These are phyloP conservation scores for Tenrec ecaudatus DNA, from an alignment of 2,113 vertebrate genomes.

Conservation along the genomic window DNA sequence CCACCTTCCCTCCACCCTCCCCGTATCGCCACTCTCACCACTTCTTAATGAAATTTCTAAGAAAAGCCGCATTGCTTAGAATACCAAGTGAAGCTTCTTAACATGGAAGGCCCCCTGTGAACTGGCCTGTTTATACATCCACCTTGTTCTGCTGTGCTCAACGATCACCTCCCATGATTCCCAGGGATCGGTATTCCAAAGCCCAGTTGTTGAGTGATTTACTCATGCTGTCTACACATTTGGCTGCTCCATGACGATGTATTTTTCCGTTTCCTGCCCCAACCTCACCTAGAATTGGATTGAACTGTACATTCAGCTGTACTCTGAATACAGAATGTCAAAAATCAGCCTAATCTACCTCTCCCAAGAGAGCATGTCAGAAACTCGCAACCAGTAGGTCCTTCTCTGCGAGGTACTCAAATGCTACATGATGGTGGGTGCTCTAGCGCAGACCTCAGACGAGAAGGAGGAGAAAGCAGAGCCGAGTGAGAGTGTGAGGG, in stretches of 20 bases:
- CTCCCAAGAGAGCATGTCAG: background rate
- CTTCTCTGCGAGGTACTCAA: background rate
- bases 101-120: no score
- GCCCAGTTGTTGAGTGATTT: background rate
- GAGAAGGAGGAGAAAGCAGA: background rate
- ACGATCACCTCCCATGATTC: background rate
- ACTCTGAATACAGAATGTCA: background rate
- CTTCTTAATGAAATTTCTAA: no score
- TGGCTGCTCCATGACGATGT: background rate
- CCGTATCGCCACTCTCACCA: no score
- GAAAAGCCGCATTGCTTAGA: no score
- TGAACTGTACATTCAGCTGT: background rate
- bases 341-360: background rate
- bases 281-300: background rate
- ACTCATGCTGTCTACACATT: background rate
- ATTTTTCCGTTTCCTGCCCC: background rate
- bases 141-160: background rate
- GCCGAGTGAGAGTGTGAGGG: background rate
- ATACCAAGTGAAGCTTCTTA: no score
- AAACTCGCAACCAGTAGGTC: background rate
- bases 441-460: background rate
- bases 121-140: no score
- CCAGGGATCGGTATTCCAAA: background rate
- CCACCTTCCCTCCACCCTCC: no score
- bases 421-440: background rate